Conservation (phyloP, 2,888 invertebrate genomes). For the Chloroclysta siterata region DNA sequence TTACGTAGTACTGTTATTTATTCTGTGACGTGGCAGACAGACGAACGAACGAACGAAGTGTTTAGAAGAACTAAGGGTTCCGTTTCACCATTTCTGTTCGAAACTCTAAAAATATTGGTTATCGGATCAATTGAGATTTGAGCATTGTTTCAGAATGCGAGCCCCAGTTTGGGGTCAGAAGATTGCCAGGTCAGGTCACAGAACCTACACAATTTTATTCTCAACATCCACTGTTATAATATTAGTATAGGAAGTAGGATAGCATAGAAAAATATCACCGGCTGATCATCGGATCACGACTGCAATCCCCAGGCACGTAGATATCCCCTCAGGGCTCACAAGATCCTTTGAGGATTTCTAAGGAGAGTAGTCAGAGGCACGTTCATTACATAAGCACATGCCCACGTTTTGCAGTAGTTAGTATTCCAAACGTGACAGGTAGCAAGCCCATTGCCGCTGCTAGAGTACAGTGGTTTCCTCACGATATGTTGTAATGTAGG, state of each 20-base stretch:
- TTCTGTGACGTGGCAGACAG: too few relatives aligned
- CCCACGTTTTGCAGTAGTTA: neutral
- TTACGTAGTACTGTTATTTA: too few relatives aligned
- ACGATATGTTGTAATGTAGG: neutral
- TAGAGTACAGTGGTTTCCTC: neutral
- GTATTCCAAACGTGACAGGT: neutral
- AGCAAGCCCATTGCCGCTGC: neutral
- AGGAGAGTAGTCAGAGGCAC: too few relatives aligned
- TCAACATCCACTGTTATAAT: neutral
- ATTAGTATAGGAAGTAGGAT: neutral
- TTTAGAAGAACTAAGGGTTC: too few relatives aligned
- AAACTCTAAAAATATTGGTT: neutral
- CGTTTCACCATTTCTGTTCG: neutral
- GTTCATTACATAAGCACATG: neutral
- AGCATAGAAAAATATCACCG: neutral
- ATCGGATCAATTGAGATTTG: neutral
- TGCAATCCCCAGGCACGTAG: neutral
- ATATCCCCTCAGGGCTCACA: neutral
- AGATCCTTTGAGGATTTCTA: too few relatives aligned
- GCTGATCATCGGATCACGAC: neutral
- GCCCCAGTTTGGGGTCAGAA: neutral
- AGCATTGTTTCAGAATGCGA: neutral
- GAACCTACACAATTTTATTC: neutral
- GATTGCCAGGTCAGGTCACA: neutral
- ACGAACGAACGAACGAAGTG: too few relatives aligned